Percentiles rank a stretch among this genome's conserved stretches.
These are phyloP conservation scores for Himalopsyche phryganea DNA, from an alignment of 1,140 invertebrate genomes.

Conservation along the genomic window DNA sequence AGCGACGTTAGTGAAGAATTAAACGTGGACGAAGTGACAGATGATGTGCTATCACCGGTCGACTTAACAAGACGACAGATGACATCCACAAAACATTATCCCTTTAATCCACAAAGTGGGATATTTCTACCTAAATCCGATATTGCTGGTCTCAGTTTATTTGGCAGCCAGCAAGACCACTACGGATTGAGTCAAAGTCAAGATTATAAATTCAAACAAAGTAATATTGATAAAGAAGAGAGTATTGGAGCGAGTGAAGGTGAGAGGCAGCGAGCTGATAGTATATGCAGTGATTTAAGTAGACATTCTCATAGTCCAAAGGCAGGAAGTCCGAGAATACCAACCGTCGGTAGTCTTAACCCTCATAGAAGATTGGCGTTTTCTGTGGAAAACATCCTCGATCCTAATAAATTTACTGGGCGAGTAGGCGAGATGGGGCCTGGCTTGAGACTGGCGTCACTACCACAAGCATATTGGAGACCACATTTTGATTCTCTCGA, in stretches of 20 bases:
- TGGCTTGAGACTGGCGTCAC: conserved; percentile 36
- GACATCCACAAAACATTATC: conserved; percentile 14
- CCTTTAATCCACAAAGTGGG: conserved; percentile 28
- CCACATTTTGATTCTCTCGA: conserved; percentile 56
- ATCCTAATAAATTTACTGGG: conserved; percentile 86
- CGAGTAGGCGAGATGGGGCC: conserved; percentile 29
- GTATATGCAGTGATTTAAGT: conserved; percentile 48
- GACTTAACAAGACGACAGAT: conserved; percentile 43
- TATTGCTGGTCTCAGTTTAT: conserved; percentile 21
- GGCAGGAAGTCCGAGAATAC: conserved; percentile 39
- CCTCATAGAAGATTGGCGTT: conserved; percentile 65
- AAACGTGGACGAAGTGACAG: conserved; percentile 44
- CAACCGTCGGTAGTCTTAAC: conserved; percentile 37
- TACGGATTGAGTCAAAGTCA: conserved; percentile 19
- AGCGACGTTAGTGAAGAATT: conserved; percentile 38
- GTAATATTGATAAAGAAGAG: conserved; percentile 12
- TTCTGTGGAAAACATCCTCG: conserved; percentile 88
- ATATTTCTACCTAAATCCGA: conserved; percentile 25
- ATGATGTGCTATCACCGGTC: conserved; percentile 43
- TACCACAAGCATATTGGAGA: conserved; percentile 56
- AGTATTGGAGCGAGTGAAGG: conserved; percentile 5
- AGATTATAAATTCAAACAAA: conserved; percentile 27
- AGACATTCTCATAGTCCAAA: conserved; percentile 41
- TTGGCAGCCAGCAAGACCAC: conserved; percentile 35
- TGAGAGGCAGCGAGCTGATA: conserved; percentile 40